Evolutionary conservation across 1,140 invertebrate genomes (phyloP), one percentile per base, ranked within the genome.

Genomic region (Chrysoperla carnea): DNA sequence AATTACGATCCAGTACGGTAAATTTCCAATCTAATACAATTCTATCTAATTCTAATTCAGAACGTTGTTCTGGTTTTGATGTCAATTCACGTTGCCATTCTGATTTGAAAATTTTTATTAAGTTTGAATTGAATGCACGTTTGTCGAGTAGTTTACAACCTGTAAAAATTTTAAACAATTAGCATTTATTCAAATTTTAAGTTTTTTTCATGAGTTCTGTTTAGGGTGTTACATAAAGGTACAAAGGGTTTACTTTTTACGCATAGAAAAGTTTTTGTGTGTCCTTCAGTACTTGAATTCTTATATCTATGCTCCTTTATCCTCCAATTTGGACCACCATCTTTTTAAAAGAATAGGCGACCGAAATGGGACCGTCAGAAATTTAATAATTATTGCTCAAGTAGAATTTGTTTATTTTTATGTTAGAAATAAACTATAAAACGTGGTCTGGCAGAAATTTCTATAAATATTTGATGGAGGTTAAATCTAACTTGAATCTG

Each of bases 1-100:
- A 67, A 60, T 93, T 79, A 28, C 61, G 60, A 62, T 95, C 89
- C 51, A 94, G 63, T 37, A 77, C 69, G 1, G 66, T 59, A 53
- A 93, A 95, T 59, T 94, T 93, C 90, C 90, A 94, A 37, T 81
- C 75, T 7, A 89, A 54, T 0, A 85, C 80, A 1, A 56, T 48
- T 4, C 56, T 50, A 41, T 65, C 63, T 6, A 39, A 41, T 7
- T 42, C 42, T 11, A 50, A 41, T 0, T 49, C 41, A 0, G 50
- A 39, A 46, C 45, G 11, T 45, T 41, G 12, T 47, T 54, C 15
- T 50, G 53, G 9, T 52, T 55, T 27, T 53, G 52, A 8, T 54
- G 56, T 45, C 55, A 57, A 37, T 60, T 67, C 40, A 50, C 74
- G 61, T 27, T 68, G 68, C 42, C 77, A 85, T 59, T 93, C 87